A percentile compares a stretch with the other conserved stretches of the same genome.
Evolutionary conservation across 1,140 invertebrate species (phyloP).

Genomic region (Trachelipus rathkii): DNA sequence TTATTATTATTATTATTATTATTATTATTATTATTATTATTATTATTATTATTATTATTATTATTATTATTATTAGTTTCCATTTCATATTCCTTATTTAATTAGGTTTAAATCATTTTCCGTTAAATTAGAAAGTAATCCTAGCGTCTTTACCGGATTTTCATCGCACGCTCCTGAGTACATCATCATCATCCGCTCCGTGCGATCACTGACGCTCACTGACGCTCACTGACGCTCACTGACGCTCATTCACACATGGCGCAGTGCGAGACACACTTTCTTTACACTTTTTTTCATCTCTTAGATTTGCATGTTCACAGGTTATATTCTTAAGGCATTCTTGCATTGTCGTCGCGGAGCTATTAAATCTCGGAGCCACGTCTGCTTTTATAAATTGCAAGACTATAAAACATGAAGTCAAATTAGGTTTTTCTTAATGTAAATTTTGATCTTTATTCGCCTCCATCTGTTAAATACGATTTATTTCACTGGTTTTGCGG

Average conservation of each 20-base stretch:
- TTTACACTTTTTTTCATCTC: neutral
- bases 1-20: too few relatives aligned
- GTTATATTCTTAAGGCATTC: neutral
- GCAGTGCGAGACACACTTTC: neutral
- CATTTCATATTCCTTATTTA: neutral
- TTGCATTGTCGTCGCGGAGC: too few relatives aligned
- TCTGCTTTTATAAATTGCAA: too few relatives aligned
- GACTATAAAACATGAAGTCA: too few relatives aligned
- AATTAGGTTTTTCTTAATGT: too few relatives aligned
- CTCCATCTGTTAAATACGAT: too few relatives aligned
- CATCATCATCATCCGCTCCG: neutral
- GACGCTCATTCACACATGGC: neutral
- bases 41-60: too few relatives aligned
- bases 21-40: too few relatives aligned
- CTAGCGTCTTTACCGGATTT: neutral
- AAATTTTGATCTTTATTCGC: too few relatives aligned
- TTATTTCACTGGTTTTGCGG: too few relatives aligned
- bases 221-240: neutral
- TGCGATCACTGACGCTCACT: neutral
- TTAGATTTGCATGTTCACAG: neutral
- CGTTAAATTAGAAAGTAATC: neutral
- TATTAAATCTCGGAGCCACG: too few relatives aligned
- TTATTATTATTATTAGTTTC: too few relatives aligned
- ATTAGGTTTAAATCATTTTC: neutral
- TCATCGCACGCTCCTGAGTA: neutral